phyloP scores from a whole-genome alignment of 2,888 invertebrate genomes.

The Eupelmus urozonus region DNA sequence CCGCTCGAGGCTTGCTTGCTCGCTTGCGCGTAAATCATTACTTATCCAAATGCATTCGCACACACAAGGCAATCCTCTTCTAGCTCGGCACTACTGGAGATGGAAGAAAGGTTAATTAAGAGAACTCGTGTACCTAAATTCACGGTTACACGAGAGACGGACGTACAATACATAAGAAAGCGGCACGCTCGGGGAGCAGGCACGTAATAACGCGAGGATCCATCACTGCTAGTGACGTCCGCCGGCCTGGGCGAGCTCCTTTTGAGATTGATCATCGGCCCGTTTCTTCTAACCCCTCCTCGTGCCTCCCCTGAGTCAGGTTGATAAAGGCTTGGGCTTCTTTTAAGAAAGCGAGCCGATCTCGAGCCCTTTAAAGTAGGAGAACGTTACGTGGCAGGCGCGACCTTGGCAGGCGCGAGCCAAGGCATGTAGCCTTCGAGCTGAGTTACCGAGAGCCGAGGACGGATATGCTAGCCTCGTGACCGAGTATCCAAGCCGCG shows the following conservation, averaged over 20 bases:
- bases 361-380: too few species aligned
- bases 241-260: constrained; percentile 15
- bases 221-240: constrained; percentile 45
- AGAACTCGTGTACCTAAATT: constrained; percentile 3
- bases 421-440: background rate
- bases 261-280: constrained; percentile 54
- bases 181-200: background rate
- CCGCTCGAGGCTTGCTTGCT: too few species aligned
- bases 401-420: background rate
- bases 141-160: constrained; percentile 24
- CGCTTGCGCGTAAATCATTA: background rate
- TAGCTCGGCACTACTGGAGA: background rate
- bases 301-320: too few species aligned
- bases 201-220: constrained; percentile 45
- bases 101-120: constrained; percentile 41
- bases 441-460: background rate
- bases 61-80: background rate
- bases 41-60: background rate
- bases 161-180: constrained; percentile 13
- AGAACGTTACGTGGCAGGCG: background rate
- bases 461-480: constrained; percentile 12
- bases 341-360: too few species aligned
- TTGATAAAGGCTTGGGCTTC: too few species aligned
- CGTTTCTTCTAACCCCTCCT: background rate
- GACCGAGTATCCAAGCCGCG: background rate